A percentile compares a stretch with the other conserved stretches of the same genome.
These are phyloP conservation scores for Otocyon megalotis DNA, from an alignment of 2,113 vertebrate species.

Conservation along the genomic window DNA sequence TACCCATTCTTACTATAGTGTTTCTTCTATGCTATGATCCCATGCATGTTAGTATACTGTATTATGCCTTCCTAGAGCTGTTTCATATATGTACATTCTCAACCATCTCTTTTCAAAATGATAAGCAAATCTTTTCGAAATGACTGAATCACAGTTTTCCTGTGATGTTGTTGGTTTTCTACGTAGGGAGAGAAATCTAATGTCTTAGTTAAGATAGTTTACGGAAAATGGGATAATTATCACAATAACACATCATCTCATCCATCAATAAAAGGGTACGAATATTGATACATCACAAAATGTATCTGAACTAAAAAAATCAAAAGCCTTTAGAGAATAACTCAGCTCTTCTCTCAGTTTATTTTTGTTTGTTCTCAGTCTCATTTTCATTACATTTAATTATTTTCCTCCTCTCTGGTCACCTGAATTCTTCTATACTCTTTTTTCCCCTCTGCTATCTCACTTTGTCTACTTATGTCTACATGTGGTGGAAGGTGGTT, in stretches of 20 bases:
- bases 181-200: slow-evolving; percentile 1
- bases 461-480: background rate
- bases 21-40: background rate
- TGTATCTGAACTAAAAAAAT: background rate
- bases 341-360: background rate
- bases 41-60: background rate
- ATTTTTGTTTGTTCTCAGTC: background rate
- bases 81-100: background rate
- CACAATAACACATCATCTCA: slow-evolving; percentile 32
- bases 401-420: background rate
- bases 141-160: background rate
- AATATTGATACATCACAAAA: background rate
- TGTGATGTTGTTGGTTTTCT: background rate
- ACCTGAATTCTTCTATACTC: background rate
- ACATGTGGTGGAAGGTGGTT: background rate
- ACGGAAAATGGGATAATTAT: slow-evolving; percentile 27
- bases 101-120: slow-evolving; percentile 20
- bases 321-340: slow-evolving; percentile 1
- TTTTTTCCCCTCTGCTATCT: background rate
- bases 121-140: background rate
- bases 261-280: slow-evolving; percentile 14
- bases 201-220: background rate
- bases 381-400: background rate
- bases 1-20: background rate
- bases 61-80: slow-evolving; percentile 29